A percentile compares a stretch with the other conserved stretches of the same genome.
Evolutionary conservation across 2,888 invertebrate genomes (phyloP).

Genomic region (Drosophila picticornis): DNA sequence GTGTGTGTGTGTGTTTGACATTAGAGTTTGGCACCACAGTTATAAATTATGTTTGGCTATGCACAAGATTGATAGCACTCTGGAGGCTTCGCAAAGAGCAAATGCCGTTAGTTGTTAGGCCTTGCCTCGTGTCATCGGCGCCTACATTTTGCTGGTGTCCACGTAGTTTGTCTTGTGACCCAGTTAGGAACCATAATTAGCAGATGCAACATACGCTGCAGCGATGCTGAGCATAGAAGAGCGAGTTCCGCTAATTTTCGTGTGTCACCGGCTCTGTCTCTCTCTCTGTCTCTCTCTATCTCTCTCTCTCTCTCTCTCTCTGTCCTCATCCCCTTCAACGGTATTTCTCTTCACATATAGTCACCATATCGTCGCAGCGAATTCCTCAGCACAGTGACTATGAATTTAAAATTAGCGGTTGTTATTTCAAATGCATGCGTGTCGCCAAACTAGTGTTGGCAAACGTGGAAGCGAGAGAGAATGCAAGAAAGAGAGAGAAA

Average conservation of each 20-base stretch:
- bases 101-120: slow-evolving; percentile 59
- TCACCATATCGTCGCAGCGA: slow-evolving; percentile 7
- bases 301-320: background rate
- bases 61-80: slow-evolving; percentile 75
- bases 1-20: slow-evolving; percentile 27
- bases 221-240: slow-evolving; percentile 24
- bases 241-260: slow-evolving; percentile 51
- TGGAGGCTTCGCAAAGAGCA: slow-evolving; percentile 37
- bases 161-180: slow-evolving; percentile 65
- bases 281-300: background rate
- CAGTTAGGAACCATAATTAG: slow-evolving; percentile 75
- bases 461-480: background rate
- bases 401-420: slow-evolving; percentile 51
- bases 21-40: slow-evolving; percentile 46
- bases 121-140: slow-evolving; percentile 41
- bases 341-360: background rate
- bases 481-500: background rate
- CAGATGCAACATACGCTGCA: slow-evolving; percentile 39
- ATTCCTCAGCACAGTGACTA: slow-evolving; percentile 41
- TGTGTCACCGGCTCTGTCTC: slow-evolving; percentile 2
- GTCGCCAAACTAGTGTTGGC: slow-evolving; percentile 3
- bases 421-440: slow-evolving; percentile 54
- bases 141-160: slow-evolving; percentile 32
- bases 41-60: slow-evolving; percentile 79
- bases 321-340: background rate